Base-by-base conservation (phyloP, 2,888 invertebrate species). In the Chaetogeoica ovagalla region DNA sequence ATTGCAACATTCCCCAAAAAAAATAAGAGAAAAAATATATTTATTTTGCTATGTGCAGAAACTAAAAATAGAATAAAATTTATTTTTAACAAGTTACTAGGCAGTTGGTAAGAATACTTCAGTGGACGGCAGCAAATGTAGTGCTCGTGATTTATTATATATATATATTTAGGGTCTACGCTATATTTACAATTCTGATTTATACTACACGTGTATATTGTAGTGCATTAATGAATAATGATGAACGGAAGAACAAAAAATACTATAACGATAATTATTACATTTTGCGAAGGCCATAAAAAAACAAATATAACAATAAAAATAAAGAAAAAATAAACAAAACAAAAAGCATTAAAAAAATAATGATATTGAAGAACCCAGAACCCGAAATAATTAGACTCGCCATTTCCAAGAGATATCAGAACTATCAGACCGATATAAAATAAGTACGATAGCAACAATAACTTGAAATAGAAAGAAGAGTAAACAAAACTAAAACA, bases 1-100 rank as follows among this genome's bases (percentile, higher is more conserved):
- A 79, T 71, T 71, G 79, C 63, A 71, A 65, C 63, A 79, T 39
- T 23, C 79, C 70, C 65, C 19, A 55, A 55, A 55, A 19, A 55
- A 55, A 6, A 55, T 19, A 19, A 55, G 4, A 17, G 62, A 48
- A 71, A 15, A 55, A 11, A 62, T 15, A 48, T 2, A 48, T 48
- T 5, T 37, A 69, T 13, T 52, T 52, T 13, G n/a, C 13, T 52
- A 15, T 11, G 39, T 70, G 60, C 62, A 62, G 19, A 77, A 69
- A 39, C 19, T 48, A n/a, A 55, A 75, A 77, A 39, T 30, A 37
- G n/a, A 77, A 68, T 48, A 76, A 60, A 59, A 68, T 48, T 13
- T 48, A 11, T 59, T 68, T 68, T n/a, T 59, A 60, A 43, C 9
- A 17, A 65, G 21, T 43, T 43, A 69, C 60, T 62, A 52, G 13